Evolutionary conservation across 2,113 vertebrate species (phyloP).

Genomic region (Ramphastos sulfuratus): DNA sequence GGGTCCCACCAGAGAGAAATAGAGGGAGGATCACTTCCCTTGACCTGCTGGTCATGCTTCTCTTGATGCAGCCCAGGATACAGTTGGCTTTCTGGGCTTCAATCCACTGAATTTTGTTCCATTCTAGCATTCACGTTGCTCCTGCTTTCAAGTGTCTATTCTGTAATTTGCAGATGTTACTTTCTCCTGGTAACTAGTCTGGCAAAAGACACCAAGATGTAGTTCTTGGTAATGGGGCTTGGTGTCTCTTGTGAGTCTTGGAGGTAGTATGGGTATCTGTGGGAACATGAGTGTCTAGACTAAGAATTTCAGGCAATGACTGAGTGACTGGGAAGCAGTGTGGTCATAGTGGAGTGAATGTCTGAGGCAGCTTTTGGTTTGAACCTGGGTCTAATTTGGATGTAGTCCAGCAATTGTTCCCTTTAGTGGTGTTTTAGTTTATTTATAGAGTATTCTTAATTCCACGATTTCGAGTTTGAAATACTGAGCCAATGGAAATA

Average conservation of each 20-base stretch:
- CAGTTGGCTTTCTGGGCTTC: no score
- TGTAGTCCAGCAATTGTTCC: neutral
- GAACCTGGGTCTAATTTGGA: neutral
- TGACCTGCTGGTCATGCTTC: no score
- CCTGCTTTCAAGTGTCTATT: neutral
- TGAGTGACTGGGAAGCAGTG: neutral
- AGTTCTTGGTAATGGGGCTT: neutral
- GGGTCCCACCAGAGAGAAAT: no score
- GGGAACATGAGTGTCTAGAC: rapidly evolving
- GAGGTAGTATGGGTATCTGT: rapidly evolving
- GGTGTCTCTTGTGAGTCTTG: neutral
- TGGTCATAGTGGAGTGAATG: neutral
- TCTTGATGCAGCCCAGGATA: no score
- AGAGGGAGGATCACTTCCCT: no score
- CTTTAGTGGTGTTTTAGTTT: neutral
- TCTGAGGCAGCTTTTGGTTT: neutral
- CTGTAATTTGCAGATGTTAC: neutral
- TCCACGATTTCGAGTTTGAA: neutral
- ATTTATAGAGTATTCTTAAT: neutral
- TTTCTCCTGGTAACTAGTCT: neutral
- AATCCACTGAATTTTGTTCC: neutral
- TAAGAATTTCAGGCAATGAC: no score
- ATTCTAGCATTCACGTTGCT: neutral
- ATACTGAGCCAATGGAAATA: neutral
- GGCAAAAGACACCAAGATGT: neutral